phyloP scores from a whole-genome alignment of 2,888 invertebrate species.

The Saturnia pavonia region DNA sequence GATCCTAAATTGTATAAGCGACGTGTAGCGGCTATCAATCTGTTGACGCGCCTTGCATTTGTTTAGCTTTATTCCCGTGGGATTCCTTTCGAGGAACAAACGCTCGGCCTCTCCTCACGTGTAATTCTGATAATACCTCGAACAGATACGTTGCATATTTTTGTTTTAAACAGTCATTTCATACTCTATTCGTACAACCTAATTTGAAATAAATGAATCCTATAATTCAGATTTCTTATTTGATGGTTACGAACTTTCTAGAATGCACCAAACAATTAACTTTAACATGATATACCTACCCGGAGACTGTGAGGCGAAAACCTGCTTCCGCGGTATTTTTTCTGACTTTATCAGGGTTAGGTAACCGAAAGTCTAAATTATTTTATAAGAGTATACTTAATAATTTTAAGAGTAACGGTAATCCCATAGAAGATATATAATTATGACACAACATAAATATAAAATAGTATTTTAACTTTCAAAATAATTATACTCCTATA shows the following conservation, averaged over 20 bases:
- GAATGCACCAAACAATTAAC: not conserved
- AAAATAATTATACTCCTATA: no score
- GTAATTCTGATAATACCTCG: not conserved
- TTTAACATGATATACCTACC: not conserved
- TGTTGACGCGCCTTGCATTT: constrained; percentile 5
- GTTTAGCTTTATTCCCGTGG: constrained; percentile 7
- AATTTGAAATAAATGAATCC: not conserved
- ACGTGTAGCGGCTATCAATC: not conserved
- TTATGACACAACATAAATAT: no score
- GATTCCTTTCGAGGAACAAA: not conserved
- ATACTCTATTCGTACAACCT: not conserved
- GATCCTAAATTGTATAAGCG: not conserved
- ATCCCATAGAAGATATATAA: not conserved
- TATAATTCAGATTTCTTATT: not conserved
- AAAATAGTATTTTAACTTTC: no score
- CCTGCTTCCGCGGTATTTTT: not conserved
- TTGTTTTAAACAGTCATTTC: not conserved
- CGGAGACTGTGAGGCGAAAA: not conserved
- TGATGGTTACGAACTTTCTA: not conserved
- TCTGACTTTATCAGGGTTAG: not conserved
- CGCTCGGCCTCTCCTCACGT: not conserved
- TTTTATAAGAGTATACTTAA: no score
- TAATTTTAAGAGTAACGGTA: not conserved
- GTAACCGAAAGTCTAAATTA: not conserved
- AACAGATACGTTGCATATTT: not conserved